Conservation (phyloP, 2,888 invertebrate species). For the Nemapogon koenigi region DNA sequence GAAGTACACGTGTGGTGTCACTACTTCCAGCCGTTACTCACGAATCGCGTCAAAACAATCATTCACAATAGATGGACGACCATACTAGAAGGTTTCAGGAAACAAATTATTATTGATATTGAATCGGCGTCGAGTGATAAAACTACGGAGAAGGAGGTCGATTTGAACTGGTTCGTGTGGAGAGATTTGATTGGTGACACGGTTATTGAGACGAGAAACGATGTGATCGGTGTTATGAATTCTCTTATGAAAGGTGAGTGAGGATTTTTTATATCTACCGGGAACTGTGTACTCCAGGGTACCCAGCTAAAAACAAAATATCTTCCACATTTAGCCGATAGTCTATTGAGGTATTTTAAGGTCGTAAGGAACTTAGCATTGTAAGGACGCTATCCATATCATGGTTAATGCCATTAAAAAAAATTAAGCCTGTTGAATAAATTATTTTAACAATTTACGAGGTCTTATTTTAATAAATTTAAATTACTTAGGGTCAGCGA, state of each 20-base stretch:
- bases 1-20: constrained; percentile 72
- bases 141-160: constrained; percentile 62
- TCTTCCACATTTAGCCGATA: too few species aligned
- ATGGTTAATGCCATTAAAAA: too few species aligned
- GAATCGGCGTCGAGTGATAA: constrained; percentile 44
- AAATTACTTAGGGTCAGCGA: too few species aligned
- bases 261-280: too few species aligned
- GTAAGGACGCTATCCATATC: too few species aligned
- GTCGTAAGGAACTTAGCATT: too few species aligned
- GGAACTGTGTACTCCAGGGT: too few species aligned
- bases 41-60: constrained; percentile 70
- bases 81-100: constrained; percentile 41
- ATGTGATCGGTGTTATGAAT: constrained; percentile 54
- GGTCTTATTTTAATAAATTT: too few species aligned
- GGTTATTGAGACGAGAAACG: constrained; percentile 45
- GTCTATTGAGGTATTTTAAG: too few species aligned
- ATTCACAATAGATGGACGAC: constrained; percentile 52
- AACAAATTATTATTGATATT: constrained; percentile 42
- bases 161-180: constrained; percentile 78
- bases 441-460: too few species aligned
- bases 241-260: constrained; percentile 49
- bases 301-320: too few species aligned
- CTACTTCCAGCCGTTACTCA: constrained; percentile 76
- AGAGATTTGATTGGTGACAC: constrained; percentile 67
- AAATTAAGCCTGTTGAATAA: too few species aligned